Evolutionary conservation across 1,140 invertebrate species (phyloP), one percentile per base, ranked within the genome.

Genomic region (Portunus trituberculatus): DNA sequence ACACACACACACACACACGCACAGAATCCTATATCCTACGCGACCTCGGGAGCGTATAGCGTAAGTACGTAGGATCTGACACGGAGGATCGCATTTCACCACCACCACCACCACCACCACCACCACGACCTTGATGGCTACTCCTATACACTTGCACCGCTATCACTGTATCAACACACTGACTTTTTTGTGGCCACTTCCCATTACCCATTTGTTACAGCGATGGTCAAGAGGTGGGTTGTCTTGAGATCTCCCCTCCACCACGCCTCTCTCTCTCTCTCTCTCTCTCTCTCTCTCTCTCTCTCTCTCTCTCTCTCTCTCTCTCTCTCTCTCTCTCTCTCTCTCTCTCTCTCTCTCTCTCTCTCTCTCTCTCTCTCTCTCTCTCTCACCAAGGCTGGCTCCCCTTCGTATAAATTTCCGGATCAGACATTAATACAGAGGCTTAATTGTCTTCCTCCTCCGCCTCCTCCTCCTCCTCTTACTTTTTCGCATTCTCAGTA

Each of bases 351-450:
- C 91, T 67, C 25, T 82, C 31, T 82, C 91, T 67, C 91, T 31
- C 31, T 32, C 48, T 39, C 39, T 82, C 28, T 82, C 59, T 16
- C n/a, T 20, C 10, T 31, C 48, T 32, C n/a, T 82, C 59, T 20
- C 12, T 31, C 45, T 20, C n/a, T 29, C 45, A 4, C 31, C 31
- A 31, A 31, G 46, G 87, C 67, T n/a, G 67, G 6, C n/a, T n/a
- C 67, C n/a, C 67, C 67, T 25, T 76, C 67, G 67, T 76, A 25
- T 76, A 76, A 76, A 76, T 76, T 76, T 76, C 67, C 67, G 67
- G 67, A 76, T 76, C n/a, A 76, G 67, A 76, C 67, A 12, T 76
- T 76, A 76, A 76, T 76, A 76, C 67, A 76, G 67, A 76, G 67
- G 67, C 20, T 76, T 76, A 76, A 76, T 76, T 76, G 67, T 76